These are phyloP conservation scores for Sebastes alutus DNA, from an alignment of 2,797 vertebrate species.

Conservation along the genomic window DNA sequence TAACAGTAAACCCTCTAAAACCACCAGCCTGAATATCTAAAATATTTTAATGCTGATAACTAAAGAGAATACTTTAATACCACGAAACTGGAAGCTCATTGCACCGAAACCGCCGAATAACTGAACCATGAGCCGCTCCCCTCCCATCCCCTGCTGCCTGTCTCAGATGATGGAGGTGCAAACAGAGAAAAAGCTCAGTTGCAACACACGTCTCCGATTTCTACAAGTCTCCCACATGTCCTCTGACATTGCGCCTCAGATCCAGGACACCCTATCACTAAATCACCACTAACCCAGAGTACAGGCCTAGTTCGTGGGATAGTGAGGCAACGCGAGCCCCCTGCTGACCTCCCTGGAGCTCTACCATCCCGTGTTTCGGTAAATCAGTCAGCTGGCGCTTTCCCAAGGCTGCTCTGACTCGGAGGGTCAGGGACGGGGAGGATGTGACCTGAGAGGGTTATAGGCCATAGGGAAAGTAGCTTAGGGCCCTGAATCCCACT, in stretches of 20 bases:
- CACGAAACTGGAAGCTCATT: neutral
- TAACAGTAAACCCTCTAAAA: neutral
- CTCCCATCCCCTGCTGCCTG: conserved; percentile 28
- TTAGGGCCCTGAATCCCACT: conserved; percentile 52
- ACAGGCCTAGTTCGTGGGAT: conserved; percentile 65
- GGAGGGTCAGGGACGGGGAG: conserved; percentile 73
- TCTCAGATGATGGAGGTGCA: conserved; percentile 60
- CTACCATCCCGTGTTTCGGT: conserved; percentile 65
- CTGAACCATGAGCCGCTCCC: neutral
- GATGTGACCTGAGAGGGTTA: conserved; percentile 65
- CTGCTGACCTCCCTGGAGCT: conserved; percentile 70
- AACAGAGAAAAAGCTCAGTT: conserved; percentile 64
- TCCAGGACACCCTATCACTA: conserved; percentile 68
- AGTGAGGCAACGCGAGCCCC: conserved; percentile 65
- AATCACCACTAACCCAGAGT: conserved; percentile 71
- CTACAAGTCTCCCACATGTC: conserved; percentile 71
- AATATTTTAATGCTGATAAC: neutral
- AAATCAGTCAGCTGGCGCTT: conserved; percentile 82
- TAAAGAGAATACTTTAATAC: neutral
- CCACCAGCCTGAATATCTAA: neutral
- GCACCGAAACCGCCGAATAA: neutral
- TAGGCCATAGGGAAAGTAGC: conserved; percentile 57
- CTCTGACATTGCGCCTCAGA: conserved; percentile 58
- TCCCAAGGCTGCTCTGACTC: conserved; percentile 76
- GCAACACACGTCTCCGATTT: conserved; percentile 73